phyloP scores from a whole-genome alignment of 2,888 invertebrate species.

The Watsonalla cultraria region DNA sequence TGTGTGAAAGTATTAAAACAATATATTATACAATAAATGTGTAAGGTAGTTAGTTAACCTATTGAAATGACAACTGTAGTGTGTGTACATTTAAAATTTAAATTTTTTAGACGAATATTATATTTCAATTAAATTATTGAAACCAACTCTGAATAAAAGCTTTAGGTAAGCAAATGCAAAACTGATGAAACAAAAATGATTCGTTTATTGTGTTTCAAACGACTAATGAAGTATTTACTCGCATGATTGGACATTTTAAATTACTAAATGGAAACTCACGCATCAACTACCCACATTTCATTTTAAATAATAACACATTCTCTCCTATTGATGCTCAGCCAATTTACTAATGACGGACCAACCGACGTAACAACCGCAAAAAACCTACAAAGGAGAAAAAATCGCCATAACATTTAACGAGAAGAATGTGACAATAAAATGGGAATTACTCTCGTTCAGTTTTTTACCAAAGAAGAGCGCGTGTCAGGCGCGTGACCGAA shows the following conservation, averaged over 20 bases:
- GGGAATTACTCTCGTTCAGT: conserved; percentile 69
- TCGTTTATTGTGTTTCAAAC: too few species aligned
- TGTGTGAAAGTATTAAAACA: too few species aligned
- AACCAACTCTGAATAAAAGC: too few species aligned
- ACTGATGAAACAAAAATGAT: too few species aligned
- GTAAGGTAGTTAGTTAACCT: too few species aligned
- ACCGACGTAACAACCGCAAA: conserved; percentile 51
- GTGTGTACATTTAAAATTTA: too few species aligned
- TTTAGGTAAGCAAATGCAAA: too few species aligned
- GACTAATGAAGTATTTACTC: background rate
- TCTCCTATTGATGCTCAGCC: conserved; percentile 38
- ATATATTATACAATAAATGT: too few species aligned
- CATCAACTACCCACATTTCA: background rate
- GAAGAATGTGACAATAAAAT: conserved; percentile 73
- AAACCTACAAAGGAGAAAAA: conserved; percentile 41
- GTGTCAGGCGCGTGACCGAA: conserved; percentile 64
- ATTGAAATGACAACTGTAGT: too few species aligned
- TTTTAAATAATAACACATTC: conserved; percentile 4
- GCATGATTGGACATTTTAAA: background rate
- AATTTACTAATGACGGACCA: conserved; percentile 61
- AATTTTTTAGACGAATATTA: too few species aligned
- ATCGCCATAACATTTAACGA: conserved; percentile 65
- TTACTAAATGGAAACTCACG: background rate
- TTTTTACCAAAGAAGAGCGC: conserved; percentile 73
- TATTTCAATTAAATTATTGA: too few species aligned